Evolutionary conservation across 2,113 vertebrate species (phyloP), one percentile per base, ranked within the genome.

Genomic region (Podarcis muralis): DNA sequence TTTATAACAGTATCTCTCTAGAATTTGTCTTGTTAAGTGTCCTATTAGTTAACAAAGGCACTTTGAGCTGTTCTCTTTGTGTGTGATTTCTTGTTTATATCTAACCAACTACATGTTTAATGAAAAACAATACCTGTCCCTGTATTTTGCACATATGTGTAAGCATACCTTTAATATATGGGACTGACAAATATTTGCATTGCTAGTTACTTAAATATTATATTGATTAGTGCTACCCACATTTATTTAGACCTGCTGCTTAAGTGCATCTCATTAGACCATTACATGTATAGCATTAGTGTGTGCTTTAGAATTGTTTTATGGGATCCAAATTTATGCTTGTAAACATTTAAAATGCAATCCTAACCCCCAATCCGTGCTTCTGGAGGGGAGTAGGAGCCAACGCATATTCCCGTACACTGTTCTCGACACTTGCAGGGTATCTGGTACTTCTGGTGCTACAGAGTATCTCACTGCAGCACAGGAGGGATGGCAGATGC

Each of bases 201-300:
- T 80, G 32, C 66, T 59, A 9, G 68, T 80, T 27, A 32, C 18
- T 43, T 76, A 87, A 71, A 25, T 11, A 37, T 59, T 57, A 30
- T 71, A 74, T 81, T 81, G 68, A 81, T 81, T 43, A 79, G 57
- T 20, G 13, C 22, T 53, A n/a, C 22, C 22, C 48, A 72, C 53
- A 57, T 59, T 59, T 87, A n/a, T 37, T 57, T 71, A 80, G n/a
- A 57, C 9, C 62, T 69, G 40, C 15, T 81, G 0, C 1, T n/a
- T 53, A 40, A 11, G 40, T 48, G 43, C 15, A 5, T 15, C 69
- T n/a, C 15, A 40, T 1, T 88, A 30, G 57, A 81, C 37, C 37
- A 37, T 5, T 65, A 43, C 12, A 18, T 88, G 35, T n/a, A 69
- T n/a, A 59, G 53, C 4, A 12, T 1, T 82, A 59, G 4, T 72